These are phyloP conservation scores for Vultur gryphus DNA, from an alignment of 2,797 vertebrate genomes.

Conservation along the genomic window DNA sequence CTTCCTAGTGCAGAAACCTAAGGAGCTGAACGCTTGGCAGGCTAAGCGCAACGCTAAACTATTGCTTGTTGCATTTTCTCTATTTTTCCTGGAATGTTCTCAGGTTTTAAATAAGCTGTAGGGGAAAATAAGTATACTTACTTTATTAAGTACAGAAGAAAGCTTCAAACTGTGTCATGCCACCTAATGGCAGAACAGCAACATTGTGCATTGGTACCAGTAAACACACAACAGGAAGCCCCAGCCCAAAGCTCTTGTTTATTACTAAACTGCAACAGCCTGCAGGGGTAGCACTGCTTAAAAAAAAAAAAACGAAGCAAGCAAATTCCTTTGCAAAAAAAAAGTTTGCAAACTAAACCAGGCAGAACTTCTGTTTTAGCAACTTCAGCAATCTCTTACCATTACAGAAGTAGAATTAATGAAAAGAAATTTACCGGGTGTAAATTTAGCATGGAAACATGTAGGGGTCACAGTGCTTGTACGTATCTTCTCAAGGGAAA, in stretches of 20 bases:
- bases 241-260: neutral
- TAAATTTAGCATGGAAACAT: neutral
- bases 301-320: neutral
- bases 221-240: neutral
- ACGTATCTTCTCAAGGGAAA: neutral
- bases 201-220: accelerated
- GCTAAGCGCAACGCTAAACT: accelerated
- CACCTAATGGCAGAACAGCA: conserved; percentile 2
- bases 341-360: neutral
- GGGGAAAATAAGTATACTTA: neutral
- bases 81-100: neutral
- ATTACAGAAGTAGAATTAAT: neutral
- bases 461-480: neutral
- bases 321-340: neutral
- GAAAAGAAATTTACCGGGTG: neutral
- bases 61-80: neutral
- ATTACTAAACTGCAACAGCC: neutral
- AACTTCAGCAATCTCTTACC: neutral
- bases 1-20: neutral
- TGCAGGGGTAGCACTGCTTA: neutral
- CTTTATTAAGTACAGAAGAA: neutral
- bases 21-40: neutral
- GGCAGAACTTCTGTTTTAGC: neutral
- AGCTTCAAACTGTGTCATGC: neutral
- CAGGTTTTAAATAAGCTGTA: neutral